Evolutionary conservation across 2,113 vertebrate species (phyloP), one percentile per base, ranked within the genome.

Genomic region (Prunella fulvescens): DNA sequence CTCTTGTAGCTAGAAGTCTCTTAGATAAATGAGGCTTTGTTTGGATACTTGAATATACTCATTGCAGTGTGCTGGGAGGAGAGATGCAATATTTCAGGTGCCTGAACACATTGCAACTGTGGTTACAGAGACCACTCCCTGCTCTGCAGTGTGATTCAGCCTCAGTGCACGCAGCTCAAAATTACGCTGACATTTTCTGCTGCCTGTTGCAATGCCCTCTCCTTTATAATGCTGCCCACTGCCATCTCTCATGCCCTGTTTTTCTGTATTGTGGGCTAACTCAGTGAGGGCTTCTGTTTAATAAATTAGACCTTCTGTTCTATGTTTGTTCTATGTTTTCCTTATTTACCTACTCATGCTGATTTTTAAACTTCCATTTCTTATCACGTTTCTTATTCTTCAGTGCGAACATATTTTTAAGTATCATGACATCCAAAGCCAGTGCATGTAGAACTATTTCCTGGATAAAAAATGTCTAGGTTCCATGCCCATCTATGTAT

Each of bases 121-220:
- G 47, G 10, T 51, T 70, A 37, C 19, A 67, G 66, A 57, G 90
- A 47, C 56, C 51, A 28, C 67, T 93, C 58, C 73, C 47, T 50
- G 33, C 79, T 83, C 58, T 79, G 78, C 71, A n/a, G 28, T 9
- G 61, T 58, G 79, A 88, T 95, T 81, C 92, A 90, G 71, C 45
- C 39, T 47, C 58, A 10, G 31, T 56, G 73, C 19, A n/a, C 45
- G 5, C 39, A 88, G 71, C 50, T 24, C 74, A 35, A n/a, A 42
- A 42, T 40, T 7, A 37, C 13, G 1, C 37, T 35, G 62, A 7
- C 19, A 11, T 92, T 81, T 84, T 73, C 60, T 94, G 44, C 51
- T 66, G 85, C 29, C 71, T 58, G 2, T 86, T 90, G 76, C 85
- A 70, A 5, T 86, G 67, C 67, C 11, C 20, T 56, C 35, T 51